Conservation (phyloP, 53 echinoderm and acorn worm genomes). For the Pentamera pediparva region DNA sequence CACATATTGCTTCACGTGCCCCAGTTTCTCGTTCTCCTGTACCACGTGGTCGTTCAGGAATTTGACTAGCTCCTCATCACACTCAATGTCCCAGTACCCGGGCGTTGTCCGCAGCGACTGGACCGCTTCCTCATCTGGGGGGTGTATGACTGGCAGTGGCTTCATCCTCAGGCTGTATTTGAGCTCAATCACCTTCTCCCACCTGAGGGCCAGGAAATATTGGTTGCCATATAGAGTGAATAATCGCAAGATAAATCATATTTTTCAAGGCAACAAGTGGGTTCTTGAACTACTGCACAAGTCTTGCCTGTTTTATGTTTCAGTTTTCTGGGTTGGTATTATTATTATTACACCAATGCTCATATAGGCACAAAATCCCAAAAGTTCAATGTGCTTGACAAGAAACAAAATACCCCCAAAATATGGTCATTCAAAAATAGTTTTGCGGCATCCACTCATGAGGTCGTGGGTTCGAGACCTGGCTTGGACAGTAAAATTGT, state of each 20-base stretch:
- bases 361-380: too few relatives aligned
- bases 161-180: constrained; percentile 59
- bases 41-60: constrained; percentile 87
- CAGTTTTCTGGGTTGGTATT: too few relatives aligned
- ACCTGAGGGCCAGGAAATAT: constrained; percentile 35
- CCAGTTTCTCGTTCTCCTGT: constrained; percentile 72
- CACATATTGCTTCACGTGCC: constrained; percentile 89
- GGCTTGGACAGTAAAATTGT: too few relatives aligned
- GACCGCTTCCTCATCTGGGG: constrained; percentile 53
- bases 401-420: too few relatives aligned
- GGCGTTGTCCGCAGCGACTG: constrained; percentile 44
- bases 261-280: background rate
- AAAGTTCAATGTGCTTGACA: too few relatives aligned
- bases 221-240: too few relatives aligned
- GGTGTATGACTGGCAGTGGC: constrained; percentile 35
- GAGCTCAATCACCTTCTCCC: constrained; percentile 82
- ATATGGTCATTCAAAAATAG: too few relatives aligned
- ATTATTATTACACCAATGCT: too few relatives aligned
- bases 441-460: too few relatives aligned
- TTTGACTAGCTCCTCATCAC: constrained; percentile 86
- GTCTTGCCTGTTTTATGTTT: too few relatives aligned
- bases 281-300: too few relatives aligned
- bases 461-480: too few relatives aligned
- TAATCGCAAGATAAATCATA: background rate
- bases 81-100: constrained; percentile 73